Conservation (phyloP, 2,113 vertebrate species). For the Gallinago jamesoni region DNA sequence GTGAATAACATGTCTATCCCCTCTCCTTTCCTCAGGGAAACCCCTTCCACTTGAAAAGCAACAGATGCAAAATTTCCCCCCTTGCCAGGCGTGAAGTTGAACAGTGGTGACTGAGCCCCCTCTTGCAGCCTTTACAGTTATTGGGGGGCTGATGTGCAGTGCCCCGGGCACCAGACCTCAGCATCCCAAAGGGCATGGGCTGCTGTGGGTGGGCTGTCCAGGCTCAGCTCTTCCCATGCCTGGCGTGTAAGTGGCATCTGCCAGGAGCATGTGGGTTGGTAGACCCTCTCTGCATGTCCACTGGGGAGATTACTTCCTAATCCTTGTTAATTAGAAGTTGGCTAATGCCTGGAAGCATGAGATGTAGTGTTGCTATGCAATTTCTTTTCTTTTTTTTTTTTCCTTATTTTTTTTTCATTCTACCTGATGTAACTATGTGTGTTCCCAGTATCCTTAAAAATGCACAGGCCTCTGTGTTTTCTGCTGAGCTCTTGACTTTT, state of each 20-base stretch:
- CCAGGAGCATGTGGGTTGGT: background rate
- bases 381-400: background rate
- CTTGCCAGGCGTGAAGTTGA: background rate
- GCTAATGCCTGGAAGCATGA: background rate
- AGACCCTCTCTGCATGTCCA: background rate
- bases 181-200: accelerated
- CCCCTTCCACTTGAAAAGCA: background rate
- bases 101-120: accelerated
- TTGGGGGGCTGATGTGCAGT: accelerated
- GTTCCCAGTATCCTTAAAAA: background rate
- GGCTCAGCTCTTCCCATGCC: background rate
- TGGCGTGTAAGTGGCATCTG: accelerated
- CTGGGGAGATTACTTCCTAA: slow-evolving; percentile 33
- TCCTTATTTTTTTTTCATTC: background rate
- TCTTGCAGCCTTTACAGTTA: background rate
- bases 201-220: background rate
- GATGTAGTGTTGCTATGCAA: background rate
- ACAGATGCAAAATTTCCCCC: accelerated
- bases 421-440: background rate
- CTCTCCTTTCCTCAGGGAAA: background rate
- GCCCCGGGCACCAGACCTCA: background rate
- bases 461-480: background rate
- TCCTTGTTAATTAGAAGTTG: slow-evolving; percentile 32
- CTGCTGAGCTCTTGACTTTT: background rate
- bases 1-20: accelerated